Base-by-base conservation (phyloP, 2,797 vertebrate genomes). In the Gadopsis marmoratus region DNA sequence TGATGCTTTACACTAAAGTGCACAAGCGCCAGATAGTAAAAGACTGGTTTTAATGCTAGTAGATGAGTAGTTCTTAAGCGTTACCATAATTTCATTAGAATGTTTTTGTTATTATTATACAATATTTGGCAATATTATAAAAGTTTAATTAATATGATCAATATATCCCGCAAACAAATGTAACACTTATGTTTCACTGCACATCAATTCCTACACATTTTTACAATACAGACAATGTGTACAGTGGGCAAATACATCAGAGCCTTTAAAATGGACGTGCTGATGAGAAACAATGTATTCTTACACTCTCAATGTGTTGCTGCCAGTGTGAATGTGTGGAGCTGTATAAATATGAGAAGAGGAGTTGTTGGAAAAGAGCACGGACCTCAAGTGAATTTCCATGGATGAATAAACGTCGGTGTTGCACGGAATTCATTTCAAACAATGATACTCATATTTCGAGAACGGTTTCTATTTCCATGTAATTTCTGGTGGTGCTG, bases 301-400 rank as follows among this genome's bases (percentile, higher is more conserved):
- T 65, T 65, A 43, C 39, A 53, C n/a, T 55, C 58, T 72, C 4
- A 14, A 56, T 70, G 54, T 64, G 51, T 72, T 39, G 47, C 65
- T 63, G 62, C 47, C 47, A 66, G 54, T 63, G 54, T 47, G 26
- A 77, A 77, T 26, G 39, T 66, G 73, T 51, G 8, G 35, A 75
- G 45, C n/a, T 61, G 39, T 79, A 26, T 33, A 65, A 84, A 81
- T 13, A 31, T 43, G 23, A 41, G 19, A 41, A 1, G 11, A 45
- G 9, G 62, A 55, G 31, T 29, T 37, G 66, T 26, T 3, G 43
- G 21, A 55, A 53, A 66, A 62, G 50, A 72, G 39, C 41, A 61
- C 0, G 3, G 13, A 35, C 45, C 64, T 81, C 50, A 70, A 62
- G 21, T 60, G 3, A 47, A 50, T 26, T n/a, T 76, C 48, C 47